These are phyloP conservation scores for Parambassis ranga DNA, from an alignment of 2,797 vertebrate species.

Conservation along the genomic window DNA sequence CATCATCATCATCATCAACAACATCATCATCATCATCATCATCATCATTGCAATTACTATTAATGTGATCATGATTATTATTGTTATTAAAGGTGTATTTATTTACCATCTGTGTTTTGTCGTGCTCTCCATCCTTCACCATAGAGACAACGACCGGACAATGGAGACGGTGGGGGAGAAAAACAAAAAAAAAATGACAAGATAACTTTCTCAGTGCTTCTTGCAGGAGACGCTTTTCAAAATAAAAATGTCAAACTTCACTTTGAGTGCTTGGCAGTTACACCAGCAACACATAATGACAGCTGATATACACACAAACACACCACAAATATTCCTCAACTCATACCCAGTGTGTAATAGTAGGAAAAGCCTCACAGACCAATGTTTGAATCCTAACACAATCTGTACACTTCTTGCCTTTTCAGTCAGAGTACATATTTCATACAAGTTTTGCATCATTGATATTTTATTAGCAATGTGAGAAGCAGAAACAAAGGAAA, in stretches of 20 bases:
- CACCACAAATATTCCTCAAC: too few relatives aligned
- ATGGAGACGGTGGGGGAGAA: conserved; percentile 69
- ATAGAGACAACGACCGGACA: conserved; percentile 76
- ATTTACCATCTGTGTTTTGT: conserved; percentile 87
- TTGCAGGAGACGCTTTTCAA: conserved; percentile 35
- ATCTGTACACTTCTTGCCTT: too few relatives aligned
- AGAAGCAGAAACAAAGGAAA: neutral
- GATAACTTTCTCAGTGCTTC: conserved; percentile 55
- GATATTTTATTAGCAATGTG: conserved; percentile 1
- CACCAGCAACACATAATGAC: conserved; percentile 12
- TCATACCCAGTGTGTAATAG: neutral
- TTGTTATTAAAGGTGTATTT: conserved; percentile 76
- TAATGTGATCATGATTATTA: conserved; percentile 12
- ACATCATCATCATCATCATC: conserved; percentile 25
- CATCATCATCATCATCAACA: conserved; percentile 46
- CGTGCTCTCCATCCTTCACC: conserved; percentile 86
- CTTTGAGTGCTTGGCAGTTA: conserved; percentile 19
- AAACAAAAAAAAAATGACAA: conserved; percentile 79
- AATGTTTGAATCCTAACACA: conserved; percentile 7
- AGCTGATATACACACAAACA: neutral
- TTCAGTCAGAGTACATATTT: neutral
- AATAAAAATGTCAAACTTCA: conserved; percentile 43
- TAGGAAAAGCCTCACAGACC: too few relatives aligned
- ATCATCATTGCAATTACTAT: conserved; percentile 46
- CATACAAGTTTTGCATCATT: neutral